These are phyloP conservation scores for Callimorpha dominula DNA, from an alignment of 2,888 invertebrate species.

Conservation along the genomic window DNA sequence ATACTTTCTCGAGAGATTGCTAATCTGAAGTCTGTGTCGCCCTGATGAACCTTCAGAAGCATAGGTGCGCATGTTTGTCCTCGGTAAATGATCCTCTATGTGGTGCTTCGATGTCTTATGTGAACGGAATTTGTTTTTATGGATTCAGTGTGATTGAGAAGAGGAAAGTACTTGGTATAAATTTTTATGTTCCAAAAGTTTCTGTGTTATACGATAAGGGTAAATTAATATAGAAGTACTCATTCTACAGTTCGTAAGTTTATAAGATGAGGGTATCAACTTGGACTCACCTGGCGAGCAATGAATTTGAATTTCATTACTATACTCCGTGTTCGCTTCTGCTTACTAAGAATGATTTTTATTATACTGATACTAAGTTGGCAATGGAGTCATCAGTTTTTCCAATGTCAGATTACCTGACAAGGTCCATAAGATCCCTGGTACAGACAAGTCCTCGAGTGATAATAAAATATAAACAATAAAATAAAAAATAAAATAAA, in stretches of 20 bases:
- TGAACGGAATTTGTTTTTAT: slow-evolving; percentile 20
- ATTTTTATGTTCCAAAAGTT: neutral
- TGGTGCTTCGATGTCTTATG: slow-evolving; percentile 14
- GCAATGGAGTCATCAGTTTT: neutral
- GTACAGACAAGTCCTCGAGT: neutral
- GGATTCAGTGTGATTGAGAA: slow-evolving; percentile 12
- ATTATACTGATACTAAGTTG: neutral
- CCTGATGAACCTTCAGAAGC: slow-evolving; percentile 61
- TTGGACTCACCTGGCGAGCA: neutral
- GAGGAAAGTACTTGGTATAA: neutral
- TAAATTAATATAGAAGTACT: neutral
- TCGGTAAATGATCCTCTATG: slow-evolving; percentile 47
- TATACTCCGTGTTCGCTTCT: neutral
- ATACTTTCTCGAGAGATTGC: slow-evolving; percentile 82
- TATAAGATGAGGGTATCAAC: neutral
- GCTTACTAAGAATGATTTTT: too few species aligned
- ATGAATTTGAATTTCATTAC: neutral
- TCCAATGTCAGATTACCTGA: neutral
- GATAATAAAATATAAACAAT: neutral
- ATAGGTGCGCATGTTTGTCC: slow-evolving; percentile 56
- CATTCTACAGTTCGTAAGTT: neutral
- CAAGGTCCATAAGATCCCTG: neutral
- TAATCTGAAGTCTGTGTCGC: slow-evolving; percentile 67
- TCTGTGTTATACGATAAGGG: neutral
- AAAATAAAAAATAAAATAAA: neutral